A percentile compares a stretch with the other conserved stretches of the same genome.
phyloP scores from a whole-genome alignment of 2,113 vertebrate genomes.

The Alligator sinensis region DNA sequence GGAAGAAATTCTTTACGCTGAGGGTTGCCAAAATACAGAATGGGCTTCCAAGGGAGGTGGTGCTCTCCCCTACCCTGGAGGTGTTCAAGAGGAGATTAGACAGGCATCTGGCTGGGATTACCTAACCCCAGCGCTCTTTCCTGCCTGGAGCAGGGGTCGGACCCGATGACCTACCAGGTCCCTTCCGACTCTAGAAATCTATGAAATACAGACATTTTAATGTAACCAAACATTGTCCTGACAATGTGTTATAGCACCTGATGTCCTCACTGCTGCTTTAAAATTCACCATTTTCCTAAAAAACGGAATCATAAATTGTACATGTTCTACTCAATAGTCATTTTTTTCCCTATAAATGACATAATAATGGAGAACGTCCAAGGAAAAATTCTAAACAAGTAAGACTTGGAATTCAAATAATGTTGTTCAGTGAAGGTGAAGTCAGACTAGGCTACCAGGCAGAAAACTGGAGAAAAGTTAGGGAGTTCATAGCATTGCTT shows the following conservation, averaged over 20 bases:
- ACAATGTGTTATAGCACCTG: neutral
- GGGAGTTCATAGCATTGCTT: slow-evolving; percentile 43
- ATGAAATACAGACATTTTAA: no score
- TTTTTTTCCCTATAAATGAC: neutral
- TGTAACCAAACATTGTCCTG: neutral
- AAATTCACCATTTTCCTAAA: neutral
- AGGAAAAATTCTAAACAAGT: slow-evolving; percentile 9
- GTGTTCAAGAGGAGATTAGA: no score
- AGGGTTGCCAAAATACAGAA: no score
- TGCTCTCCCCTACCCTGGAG: no score
- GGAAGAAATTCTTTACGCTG: no score
- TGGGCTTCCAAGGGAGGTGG: no score
- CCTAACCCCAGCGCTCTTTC: no score
- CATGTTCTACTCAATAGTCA: neutral
- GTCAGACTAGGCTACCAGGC: slow-evolving; percentile 5
- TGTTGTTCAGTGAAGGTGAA: neutral
- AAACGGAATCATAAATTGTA: neutral
- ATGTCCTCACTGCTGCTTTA: neutral
- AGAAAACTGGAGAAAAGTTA: slow-evolving; percentile 7
- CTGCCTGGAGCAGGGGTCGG: no score
- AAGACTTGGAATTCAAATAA: slow-evolving; percentile 26
- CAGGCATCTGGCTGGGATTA: no score
- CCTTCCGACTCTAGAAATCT: no score
- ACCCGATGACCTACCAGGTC: no score
- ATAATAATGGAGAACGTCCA: neutral